These are phyloP conservation scores for Cremastinae sp. DNA, from an alignment of 2,888 invertebrate species.

Conservation along the genomic window DNA sequence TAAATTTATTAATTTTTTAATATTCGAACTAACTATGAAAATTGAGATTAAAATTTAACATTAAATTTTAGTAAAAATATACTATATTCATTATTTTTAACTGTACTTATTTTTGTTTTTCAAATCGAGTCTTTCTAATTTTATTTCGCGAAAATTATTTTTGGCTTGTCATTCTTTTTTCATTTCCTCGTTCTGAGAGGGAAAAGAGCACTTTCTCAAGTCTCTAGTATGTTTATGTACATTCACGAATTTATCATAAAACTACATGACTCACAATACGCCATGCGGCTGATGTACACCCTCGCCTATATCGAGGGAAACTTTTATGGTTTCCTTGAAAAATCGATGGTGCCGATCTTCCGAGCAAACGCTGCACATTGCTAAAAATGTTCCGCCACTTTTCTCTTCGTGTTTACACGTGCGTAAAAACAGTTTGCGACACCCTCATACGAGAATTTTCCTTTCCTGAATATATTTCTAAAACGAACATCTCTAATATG, in stretches of 20 bases:
- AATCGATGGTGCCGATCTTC: slow-evolving; percentile 53
- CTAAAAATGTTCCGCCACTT: slow-evolving; percentile 6
- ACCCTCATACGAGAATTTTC: no score
- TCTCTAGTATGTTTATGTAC: not conserved
- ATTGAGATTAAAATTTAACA: no score
- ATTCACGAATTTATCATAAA: slow-evolving; percentile 45
- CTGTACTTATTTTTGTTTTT: no score
- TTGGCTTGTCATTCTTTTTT: slow-evolving; percentile 6
- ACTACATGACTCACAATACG: slow-evolving; percentile 47
- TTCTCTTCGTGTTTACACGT: not conserved
- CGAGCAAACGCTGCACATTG: slow-evolving; percentile 10
- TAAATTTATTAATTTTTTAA: no score
- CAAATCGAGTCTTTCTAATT: slow-evolving; percentile 17
- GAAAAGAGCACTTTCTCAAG: slow-evolving; percentile 14
- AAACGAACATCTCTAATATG: no score
- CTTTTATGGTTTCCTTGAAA: slow-evolving; percentile 59
- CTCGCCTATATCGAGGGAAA: slow-evolving; percentile 46
- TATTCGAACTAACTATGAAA: no score
- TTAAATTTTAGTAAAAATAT: no score
- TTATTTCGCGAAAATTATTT: not conserved
- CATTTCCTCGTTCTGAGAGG: not conserved
- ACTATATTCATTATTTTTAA: no score
- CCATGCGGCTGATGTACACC: slow-evolving; percentile 33
- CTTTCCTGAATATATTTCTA: no score
- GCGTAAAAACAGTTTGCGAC: not conserved